Evolutionary conservation across 2,113 vertebrate genomes (phyloP), one percentile per base, ranked within the genome.

Genomic region (Redunca redunca): DNA sequence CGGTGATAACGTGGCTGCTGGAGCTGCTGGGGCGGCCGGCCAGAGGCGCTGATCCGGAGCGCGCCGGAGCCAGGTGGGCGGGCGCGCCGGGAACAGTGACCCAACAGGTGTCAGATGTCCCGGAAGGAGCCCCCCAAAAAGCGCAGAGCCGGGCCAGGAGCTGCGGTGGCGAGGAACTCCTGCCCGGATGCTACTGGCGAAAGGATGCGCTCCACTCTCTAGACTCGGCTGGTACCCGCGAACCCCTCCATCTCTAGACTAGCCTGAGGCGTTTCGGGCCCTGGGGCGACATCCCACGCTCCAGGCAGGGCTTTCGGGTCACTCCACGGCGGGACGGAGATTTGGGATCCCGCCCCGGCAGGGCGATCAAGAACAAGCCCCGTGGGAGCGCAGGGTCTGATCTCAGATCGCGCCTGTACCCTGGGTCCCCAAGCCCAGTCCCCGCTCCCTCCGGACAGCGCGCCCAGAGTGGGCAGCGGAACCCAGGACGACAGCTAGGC

Each of bases 331-430:
- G 4, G 12, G 48, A 78, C 46, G 23, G 2, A 84, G 67, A 90
- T 53, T 77, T 58, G 0, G 88, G 67, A 40, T 89, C 53, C 30
- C 7, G 25, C 60, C 43, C 1, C 1, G 21, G 48, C 26, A 53
- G n/a, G 43, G 36, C 28, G 33, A 33, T 25, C 2, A 84, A 33
- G 46, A 36, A 16, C 77, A 10, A 7, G 2, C 50, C 82, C 55
- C 7, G 30, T 14, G 28, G 19, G 11, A 43, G 64, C 13, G 8
- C 82, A 43, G 58, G 23, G 33, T 52, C 52, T 5, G 77, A 21
- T 91, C 85, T 30, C 15, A 1, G 7, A 46, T 19, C 0, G 2
- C 2, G 1, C 19, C 4, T 89, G 28, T 36, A 78, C 36, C 7
- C 86, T 19, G 23, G n/a, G 36, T 55, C 43, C 26, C 60, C 4